Percentiles rank a stretch among this genome's conserved stretches.
Evolutionary conservation across 2,888 invertebrate species (phyloP).

Genomic region (Hypomecis punctinalis): DNA sequence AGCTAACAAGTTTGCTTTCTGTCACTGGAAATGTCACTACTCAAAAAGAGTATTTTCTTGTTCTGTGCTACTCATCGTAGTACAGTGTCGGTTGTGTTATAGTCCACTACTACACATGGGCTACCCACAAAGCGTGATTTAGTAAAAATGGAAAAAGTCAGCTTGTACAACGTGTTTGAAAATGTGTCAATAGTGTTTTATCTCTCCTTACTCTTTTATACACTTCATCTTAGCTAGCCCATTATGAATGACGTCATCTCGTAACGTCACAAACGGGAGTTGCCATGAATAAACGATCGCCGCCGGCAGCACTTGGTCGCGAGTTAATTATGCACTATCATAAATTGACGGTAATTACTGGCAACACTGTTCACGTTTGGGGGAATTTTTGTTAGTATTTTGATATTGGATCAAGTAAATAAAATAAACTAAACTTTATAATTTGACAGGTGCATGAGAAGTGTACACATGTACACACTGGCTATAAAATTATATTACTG

Average conservation of each 20-base stretch:
- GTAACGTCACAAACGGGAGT: conserved; percentile 48
- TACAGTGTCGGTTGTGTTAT: too few relatives aligned
- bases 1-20: too few relatives aligned
- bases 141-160: too few relatives aligned
- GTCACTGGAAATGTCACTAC: too few relatives aligned
- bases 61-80: too few relatives aligned
- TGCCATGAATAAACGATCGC: conserved; percentile 69
- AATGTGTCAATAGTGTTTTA: too few relatives aligned
- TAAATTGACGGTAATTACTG: conserved; percentile 76
- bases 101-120: too few relatives aligned
- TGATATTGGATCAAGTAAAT: conserved; percentile 7
- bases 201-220: background rate
- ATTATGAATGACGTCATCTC: conserved; percentile 43
- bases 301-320: conserved; percentile 41
- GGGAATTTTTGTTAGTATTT: conserved; percentile 20
- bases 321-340: conserved; percentile 72
- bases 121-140: too few relatives aligned
- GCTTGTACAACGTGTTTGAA: too few relatives aligned
- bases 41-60: too few relatives aligned
- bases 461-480: background rate
- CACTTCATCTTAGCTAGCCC: background rate
- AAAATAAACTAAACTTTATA: background rate
- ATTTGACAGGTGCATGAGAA: background rate
- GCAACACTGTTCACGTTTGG: conserved; percentile 32
- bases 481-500: too few relatives aligned